Evolutionary conservation across 1,140 invertebrate species (phyloP).

Genomic region (Planococcus citri): DNA sequence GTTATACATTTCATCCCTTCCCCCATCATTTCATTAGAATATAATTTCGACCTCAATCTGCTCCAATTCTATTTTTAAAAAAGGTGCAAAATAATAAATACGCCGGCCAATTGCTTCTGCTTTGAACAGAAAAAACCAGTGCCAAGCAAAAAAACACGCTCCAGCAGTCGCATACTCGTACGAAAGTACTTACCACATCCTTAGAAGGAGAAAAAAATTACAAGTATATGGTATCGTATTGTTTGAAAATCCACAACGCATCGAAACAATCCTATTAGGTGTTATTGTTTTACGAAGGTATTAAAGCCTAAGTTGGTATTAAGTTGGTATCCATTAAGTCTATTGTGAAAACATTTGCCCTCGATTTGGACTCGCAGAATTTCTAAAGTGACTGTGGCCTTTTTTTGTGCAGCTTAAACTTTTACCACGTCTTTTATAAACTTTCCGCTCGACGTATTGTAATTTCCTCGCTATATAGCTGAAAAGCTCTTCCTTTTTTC

Average conservation of each 20-base stretch:
- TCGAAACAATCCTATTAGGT: background rate
- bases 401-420: background rate
- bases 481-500: background rate
- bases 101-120: too few relatives aligned
- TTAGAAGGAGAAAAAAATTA: too few relatives aligned
- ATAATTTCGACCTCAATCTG: too few relatives aligned
- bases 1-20: too few relatives aligned
- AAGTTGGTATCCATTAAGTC: background rate
- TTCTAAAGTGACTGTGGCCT: background rate
- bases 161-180: too few relatives aligned
- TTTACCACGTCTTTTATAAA: slow-evolving; percentile 4
- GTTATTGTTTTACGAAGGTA: slow-evolving; percentile 7
- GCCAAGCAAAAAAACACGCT: too few relatives aligned
- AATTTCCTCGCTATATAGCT: background rate
- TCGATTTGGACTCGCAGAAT: background rate
- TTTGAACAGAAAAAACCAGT: too few relatives aligned
- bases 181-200: too few relatives aligned
- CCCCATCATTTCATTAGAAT: too few relatives aligned
- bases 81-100: too few relatives aligned
- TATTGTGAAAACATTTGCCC: background rate
- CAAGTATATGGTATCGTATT: too few relatives aligned
- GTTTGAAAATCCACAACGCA: background rate
- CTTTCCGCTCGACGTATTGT: slow-evolving; percentile 6
- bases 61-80: too few relatives aligned
- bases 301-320: slow-evolving; percentile 3